These are phyloP conservation scores for Alces alces DNA, from an alignment of 2,113 vertebrate genomes.

Conservation along the genomic window DNA sequence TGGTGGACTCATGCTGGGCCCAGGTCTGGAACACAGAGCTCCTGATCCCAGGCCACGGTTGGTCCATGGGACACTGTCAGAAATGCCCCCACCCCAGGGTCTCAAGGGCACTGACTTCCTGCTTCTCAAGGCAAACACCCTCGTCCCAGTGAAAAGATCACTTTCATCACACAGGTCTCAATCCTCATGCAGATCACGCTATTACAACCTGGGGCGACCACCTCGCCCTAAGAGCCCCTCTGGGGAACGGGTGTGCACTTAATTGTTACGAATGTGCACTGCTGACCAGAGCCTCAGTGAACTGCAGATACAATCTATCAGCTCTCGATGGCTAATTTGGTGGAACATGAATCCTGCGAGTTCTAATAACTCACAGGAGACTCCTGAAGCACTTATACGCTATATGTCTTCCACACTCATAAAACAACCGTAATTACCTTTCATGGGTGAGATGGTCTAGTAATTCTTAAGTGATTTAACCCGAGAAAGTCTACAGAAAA, in stretches of 20 bases:
- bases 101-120: neutral
- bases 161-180: neutral
- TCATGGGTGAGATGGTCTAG: constrained; percentile 75
- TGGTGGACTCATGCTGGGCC: neutral
- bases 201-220: neutral
- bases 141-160: neutral
- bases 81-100: neutral
- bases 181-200: neutral
- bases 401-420: constrained; percentile 78
- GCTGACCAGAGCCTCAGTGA: constrained; percentile 67
- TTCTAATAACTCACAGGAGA: constrained; percentile 80
- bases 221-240: neutral
- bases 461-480: constrained; percentile 77
- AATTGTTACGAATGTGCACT: constrained; percentile 2
- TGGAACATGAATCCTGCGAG: constrained; percentile 75
- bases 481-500: constrained; percentile 37
- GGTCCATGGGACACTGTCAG: neutral
- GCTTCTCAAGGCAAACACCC: neutral
- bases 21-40: neutral
- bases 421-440: constrained; percentile 81
- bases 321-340: constrained; percentile 77
- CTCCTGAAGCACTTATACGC: constrained; percentile 75
- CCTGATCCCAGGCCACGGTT: neutral
- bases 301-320: constrained; percentile 74
- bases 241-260: neutral